phyloP scores from a whole-genome alignment of 2,888 invertebrate genomes.

The Dynastes tityus region DNA sequence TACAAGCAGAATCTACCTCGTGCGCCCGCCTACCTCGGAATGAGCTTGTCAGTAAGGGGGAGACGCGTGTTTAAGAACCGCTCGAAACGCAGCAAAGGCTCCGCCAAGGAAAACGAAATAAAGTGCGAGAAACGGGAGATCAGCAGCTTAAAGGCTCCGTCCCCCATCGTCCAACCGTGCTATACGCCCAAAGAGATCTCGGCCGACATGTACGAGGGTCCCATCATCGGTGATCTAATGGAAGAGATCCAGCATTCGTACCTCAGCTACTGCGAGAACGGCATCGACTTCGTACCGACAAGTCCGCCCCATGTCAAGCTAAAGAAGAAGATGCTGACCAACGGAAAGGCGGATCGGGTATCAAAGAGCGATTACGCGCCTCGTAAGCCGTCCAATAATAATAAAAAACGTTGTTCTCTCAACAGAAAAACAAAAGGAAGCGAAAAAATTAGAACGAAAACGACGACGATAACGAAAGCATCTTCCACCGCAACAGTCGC shows the following conservation, averaged over 20 bases:
- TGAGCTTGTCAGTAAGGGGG: constrained; percentile 80
- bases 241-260: constrained; percentile 76
- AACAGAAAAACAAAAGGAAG: constrained; percentile 62
- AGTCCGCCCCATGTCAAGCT: constrained; percentile 52
- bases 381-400: constrained; percentile 58
- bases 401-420: constrained; percentile 63
- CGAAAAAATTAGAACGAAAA: constrained; percentile 50
- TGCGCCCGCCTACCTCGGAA: constrained; percentile 86
- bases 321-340: constrained; percentile 51
- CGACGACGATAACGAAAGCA: background rate
- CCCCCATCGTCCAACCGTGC: constrained; percentile 60
- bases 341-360: constrained; percentile 63
- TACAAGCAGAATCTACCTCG: constrained; percentile 85
- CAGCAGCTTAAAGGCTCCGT: constrained; percentile 69
- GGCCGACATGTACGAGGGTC: constrained; percentile 75
- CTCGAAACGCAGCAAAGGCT: constrained; percentile 58
- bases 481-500: background rate
- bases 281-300: constrained; percentile 58
- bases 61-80: constrained; percentile 74
- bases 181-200: constrained; percentile 55
- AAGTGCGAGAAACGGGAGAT: constrained; percentile 64
- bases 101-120: constrained; percentile 56
- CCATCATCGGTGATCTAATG: constrained; percentile 80
- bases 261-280: constrained; percentile 64
- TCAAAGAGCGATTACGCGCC: constrained; percentile 58